phyloP scores from a whole-genome alignment of 2,113 vertebrate species.

The Malurus alboscapulatus region DNA sequence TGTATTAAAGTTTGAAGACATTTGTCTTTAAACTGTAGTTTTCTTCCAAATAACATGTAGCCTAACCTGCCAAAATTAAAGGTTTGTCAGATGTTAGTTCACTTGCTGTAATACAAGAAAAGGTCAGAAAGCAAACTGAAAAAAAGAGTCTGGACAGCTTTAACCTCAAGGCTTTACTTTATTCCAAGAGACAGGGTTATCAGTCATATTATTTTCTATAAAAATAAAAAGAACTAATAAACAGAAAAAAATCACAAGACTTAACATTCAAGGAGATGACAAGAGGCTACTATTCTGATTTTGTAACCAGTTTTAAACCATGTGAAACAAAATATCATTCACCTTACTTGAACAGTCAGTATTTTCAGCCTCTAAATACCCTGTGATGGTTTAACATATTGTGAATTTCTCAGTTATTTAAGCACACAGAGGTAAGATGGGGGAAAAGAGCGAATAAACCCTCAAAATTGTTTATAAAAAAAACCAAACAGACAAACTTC shows the following conservation, averaged over 20 bases:
- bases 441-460: background rate
- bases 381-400: background rate
- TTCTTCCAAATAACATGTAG: slow-evolving; percentile 19
- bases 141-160: slow-evolving; percentile 24
- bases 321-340: slow-evolving; percentile 5
- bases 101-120: slow-evolving; percentile 55
- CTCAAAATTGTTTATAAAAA: background rate
- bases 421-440: background rate
- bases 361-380: background rate
- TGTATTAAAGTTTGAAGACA: slow-evolving; percentile 18
- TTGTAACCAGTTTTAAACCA: background rate
- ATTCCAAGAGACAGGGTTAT: slow-evolving; percentile 45
- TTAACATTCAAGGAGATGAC: slow-evolving; percentile 51
- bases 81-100: slow-evolving; percentile 54
- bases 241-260: slow-evolving; percentile 23
- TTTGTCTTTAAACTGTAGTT: slow-evolving; percentile 46
- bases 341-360: background rate
- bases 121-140: slow-evolving; percentile 64
- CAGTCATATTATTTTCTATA: slow-evolving; percentile 18
- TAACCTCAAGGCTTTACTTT: slow-evolving; percentile 43
- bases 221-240: slow-evolving; percentile 42
- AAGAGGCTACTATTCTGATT: background rate
- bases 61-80: slow-evolving; percentile 56
- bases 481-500: background rate
- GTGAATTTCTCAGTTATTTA: background rate